Evolutionary conservation across 2,113 vertebrate species (phyloP), one percentile per base, ranked within the genome.

Genomic region (Kryptolebias marmoratus): DNA sequence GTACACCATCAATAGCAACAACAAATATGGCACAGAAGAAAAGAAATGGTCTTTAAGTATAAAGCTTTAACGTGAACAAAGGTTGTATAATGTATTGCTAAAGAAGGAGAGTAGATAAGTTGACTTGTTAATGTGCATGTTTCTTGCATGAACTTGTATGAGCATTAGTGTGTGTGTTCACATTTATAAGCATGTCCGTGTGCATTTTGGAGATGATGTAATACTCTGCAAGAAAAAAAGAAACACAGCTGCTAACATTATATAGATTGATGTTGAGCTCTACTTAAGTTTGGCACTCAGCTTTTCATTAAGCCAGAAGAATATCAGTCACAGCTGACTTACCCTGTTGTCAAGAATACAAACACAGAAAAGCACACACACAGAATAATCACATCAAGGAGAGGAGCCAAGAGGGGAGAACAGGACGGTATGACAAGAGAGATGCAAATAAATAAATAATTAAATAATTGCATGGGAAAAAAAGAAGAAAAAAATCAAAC

Each of bases 271-370:
- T 87, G 86, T 85, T 3, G 55, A 88, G 79, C 68, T 88, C 80
- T 78, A 83, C 84, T 79, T 80, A 84, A 84, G 85, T 90, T 91
- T 91, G 87, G 90, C 89, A 88, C 86, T 82, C 87, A 87, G 90
- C 89, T 91, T 89, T 87, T 90, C 84, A 83, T 84, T 78, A 90
- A 90, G 87, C 88, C 86, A 85, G 83, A 58, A 87, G 80, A 87
- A 83, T 81, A 84, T 90, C 88, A 88, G 91, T 90, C 91, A 88
- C 82, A 80, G 85, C 83, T 79, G 91, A 91, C 88, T 91, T 90
- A 92, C 91, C 91, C 91, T 92, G 91, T 92, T 89, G 85, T 91
- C 86, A 90, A 90, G 85, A 87, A 84, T 89, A 91, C 87, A 89
- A 87, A 91, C 85, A 88, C 89, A 78, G 82, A 88, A 88, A 87